These are phyloP conservation scores for Carcharodon carcharias DNA, from an alignment of 2,797 vertebrate genomes.

Conservation along the genomic window DNA sequence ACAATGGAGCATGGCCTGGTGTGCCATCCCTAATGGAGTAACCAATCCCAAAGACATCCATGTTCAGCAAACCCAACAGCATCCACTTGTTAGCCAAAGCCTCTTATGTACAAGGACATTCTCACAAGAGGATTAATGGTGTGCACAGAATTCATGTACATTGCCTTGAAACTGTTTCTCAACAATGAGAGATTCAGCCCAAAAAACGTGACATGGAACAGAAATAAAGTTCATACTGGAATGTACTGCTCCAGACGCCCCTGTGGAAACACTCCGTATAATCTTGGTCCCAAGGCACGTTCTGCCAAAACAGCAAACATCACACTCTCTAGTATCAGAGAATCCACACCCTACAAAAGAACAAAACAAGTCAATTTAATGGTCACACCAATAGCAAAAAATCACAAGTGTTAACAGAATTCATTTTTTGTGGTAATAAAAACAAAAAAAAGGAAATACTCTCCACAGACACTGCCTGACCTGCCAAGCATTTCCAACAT, in stretches of 20 bases:
- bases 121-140: background rate
- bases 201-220: background rate
- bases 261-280: conserved; percentile 85
- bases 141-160: too few species aligned
- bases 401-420: too few species aligned
- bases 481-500: too few species aligned
- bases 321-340: conserved; percentile 84
- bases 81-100: background rate
- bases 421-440: too few species aligned
- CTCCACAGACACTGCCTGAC: too few species aligned
- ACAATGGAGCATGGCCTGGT: background rate
- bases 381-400: background rate
- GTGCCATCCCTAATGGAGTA: background rate
- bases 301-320: conserved; percentile 96
- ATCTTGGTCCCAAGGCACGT: conserved; percentile 73
- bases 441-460: too few species aligned
- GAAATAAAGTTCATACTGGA: conserved; percentile 59
- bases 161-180: background rate
- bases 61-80: background rate
- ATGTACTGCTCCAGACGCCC: conserved; percentile 87
- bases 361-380: conserved; percentile 15
- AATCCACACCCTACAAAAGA: conserved; percentile 74
- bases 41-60: background rate
- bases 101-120: background rate
- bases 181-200: background rate